Base-by-base conservation (phyloP, 1,140 invertebrate species). In the Lordiphosa collinella region DNA sequence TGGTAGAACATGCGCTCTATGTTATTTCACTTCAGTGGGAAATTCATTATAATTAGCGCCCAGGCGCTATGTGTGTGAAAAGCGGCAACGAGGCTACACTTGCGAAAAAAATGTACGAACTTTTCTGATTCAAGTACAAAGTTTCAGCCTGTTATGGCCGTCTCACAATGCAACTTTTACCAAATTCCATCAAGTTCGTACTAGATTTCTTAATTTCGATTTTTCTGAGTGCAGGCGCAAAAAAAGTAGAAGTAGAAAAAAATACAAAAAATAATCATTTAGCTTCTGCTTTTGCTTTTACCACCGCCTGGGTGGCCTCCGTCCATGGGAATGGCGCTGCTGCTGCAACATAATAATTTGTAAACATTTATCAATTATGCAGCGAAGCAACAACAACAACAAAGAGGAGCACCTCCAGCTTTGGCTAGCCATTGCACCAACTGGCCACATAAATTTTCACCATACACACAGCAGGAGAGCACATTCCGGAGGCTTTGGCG, bases 281-380 rank as follows among this genome's bases (percentile, higher is more conserved):
- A 53, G 11, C 14, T 41, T 4, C 34, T 10, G 61, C 68, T 72
- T 72, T 72, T 68, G 31, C 31, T 48, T 48, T 48, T 25, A 48
- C 46, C 46, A 32, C 40, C 61, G 76, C 56, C 51, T 80, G 75
- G 75, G 75, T 80, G 75, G 75, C 43, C 76, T 43, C 34, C 48
- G 51, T 13, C 41, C 11, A 14, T 41, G 13, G 43, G 14, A 37
- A 29, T 46, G 34, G n/a, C 25, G 18, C 12, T 54, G 29, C 35
- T 51, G 57, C 38, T 65, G 76, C 76, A 82, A 80, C 75, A 82
- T 80, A 80, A 80, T 80, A 80, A 80, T 80, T 80, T 80, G 76
- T 80, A 80, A 80, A 80, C 76, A 80, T 80, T 80, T 80, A 80
- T 80, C 76, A 80, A 80, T 80, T 80, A 80, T 80, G 76, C 71